These are phyloP conservation scores for Parotocinclus haroldoi DNA, from an alignment of 2,797 vertebrate genomes.

Conservation along the genomic window DNA sequence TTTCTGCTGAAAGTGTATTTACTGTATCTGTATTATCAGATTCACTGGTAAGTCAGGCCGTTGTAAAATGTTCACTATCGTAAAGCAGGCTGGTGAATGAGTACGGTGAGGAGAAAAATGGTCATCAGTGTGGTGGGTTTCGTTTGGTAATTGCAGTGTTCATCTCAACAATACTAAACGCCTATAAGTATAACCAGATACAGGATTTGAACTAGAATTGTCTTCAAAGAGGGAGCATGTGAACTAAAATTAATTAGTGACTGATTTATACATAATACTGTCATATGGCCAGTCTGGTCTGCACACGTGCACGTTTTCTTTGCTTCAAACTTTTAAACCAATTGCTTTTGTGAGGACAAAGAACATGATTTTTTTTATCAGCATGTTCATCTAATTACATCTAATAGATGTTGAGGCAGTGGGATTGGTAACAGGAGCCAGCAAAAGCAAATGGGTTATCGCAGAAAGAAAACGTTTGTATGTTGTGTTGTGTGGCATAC, in stretches of 20 bases:
- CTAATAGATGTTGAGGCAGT: not conserved
- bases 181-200: constrained; percentile 3
- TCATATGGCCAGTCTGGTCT: constrained; percentile 12
- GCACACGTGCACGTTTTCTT: constrained; percentile 6
- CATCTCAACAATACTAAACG: constrained; percentile 48
- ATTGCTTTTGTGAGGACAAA: not conserved
- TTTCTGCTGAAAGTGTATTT: too few species aligned
- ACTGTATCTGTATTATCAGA: too few species aligned
- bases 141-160: constrained; percentile 68
- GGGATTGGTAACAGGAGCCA: not conserved
- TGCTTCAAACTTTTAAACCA: not conserved
- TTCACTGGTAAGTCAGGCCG: too few species aligned
- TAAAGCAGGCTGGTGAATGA: constrained; percentile 37
- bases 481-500: too few species aligned
- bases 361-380: constrained; percentile 1
- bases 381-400: constrained; percentile 17
- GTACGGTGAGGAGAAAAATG: not conserved
- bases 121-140: constrained; percentile 33
- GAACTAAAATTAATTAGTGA: constrained; percentile 43
- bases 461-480: too few species aligned
- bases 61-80: constrained; percentile 28
- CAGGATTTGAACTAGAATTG: too few species aligned
- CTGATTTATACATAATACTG: constrained; percentile 17
- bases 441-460: not conserved
- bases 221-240: constrained; percentile 26